Conservation (phyloP, 2,888 invertebrate genomes). For the Heteromyza rotundicornis region DNA sequence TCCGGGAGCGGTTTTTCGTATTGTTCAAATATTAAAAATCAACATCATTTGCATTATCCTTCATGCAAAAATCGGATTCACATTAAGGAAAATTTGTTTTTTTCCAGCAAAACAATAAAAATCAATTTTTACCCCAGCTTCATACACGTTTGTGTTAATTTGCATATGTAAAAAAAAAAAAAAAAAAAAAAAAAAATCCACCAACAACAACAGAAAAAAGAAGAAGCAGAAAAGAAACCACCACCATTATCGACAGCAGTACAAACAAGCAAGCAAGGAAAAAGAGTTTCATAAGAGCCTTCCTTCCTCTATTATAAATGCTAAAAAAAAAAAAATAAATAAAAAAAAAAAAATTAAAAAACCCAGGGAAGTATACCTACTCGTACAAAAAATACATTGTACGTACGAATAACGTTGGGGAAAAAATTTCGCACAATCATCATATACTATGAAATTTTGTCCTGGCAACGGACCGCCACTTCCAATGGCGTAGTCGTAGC, state of each 20-base stretch:
- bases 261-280: background rate
- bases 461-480: constrained; percentile 34
- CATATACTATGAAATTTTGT: constrained; percentile 34
- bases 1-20: no score
- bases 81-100: no score
- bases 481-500: background rate
- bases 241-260: background rate
- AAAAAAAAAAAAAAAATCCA: background rate
- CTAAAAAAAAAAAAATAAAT: background rate
- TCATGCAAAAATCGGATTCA: no score
- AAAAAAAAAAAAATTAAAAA: background rate
- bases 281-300: background rate
- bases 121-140: background rate
- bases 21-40: no score
- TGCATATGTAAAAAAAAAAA: background rate
- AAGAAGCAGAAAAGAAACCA: background rate
- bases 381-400: no score
- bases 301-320: no score
- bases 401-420: no score
- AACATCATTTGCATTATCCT: no score
- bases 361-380: background rate
- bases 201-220: background rate
- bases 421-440: background rate
- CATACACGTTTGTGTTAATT: background rate
- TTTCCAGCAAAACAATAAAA: background rate